Evolutionary conservation across 2,113 vertebrate species (phyloP).

Genomic region (Litocranius walleri): DNA sequence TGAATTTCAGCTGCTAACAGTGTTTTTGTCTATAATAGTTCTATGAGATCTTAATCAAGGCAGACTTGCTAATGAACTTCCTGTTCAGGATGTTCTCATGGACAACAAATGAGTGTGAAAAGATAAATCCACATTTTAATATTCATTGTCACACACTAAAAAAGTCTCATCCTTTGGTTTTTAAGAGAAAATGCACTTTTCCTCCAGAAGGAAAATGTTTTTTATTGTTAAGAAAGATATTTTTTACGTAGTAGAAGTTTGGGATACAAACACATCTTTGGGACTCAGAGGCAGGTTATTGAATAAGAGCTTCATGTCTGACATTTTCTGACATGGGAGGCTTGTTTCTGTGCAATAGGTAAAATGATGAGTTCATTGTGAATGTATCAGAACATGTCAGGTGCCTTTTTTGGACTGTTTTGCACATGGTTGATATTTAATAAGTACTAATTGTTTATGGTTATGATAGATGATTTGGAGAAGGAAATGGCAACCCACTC

Average conservation of each 20-base stretch:
- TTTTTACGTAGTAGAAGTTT: background rate
- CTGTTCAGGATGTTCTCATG: background rate
- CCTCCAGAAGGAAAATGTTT: background rate
- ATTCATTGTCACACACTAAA: background rate
- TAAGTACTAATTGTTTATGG: background rate
- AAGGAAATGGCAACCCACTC: too few species aligned
- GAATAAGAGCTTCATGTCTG: background rate
- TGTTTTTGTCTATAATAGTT: constrained; percentile 24
- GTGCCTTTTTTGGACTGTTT: background rate
- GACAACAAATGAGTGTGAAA: background rate
- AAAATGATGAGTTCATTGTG: background rate
- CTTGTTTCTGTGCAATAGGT: background rate
- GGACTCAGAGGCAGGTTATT: background rate
- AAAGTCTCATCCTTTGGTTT: background rate
- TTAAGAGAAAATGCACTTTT: background rate
- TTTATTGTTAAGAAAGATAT: background rate
- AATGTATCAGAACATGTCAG: background rate
- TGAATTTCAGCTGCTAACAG: background rate
- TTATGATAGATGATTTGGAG: background rate
- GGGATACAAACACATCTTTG: background rate
- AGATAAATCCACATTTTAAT: background rate
- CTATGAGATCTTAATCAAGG: background rate
- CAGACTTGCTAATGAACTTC: background rate
- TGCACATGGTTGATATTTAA: background rate
- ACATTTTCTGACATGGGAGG: background rate